Conservation (phyloP, 2,888 invertebrate species). For the Mycalesis mineus region DNA sequence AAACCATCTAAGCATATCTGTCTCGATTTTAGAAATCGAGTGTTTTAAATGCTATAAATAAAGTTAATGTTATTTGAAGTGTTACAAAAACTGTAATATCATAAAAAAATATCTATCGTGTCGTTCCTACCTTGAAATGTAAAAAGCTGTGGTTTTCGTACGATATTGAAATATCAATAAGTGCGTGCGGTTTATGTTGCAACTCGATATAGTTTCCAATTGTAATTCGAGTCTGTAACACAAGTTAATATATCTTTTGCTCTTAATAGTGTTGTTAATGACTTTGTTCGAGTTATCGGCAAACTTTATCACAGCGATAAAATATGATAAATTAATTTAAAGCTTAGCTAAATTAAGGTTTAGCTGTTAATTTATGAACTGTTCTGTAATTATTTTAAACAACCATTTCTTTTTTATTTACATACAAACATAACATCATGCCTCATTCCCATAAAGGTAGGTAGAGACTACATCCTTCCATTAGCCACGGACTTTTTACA, state of each 20-base stretch:
- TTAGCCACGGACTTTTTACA: too few species aligned
- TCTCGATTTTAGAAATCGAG: too few species aligned
- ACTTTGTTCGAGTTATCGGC: constrained; percentile 23
- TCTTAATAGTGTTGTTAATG: constrained; percentile 30
- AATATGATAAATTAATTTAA: constrained; percentile 12
- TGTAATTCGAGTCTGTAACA: constrained; percentile 23
- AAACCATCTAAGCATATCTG: too few species aligned
- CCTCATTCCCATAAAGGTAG: too few species aligned
- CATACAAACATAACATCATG: too few species aligned
- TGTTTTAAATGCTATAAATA: too few species aligned
- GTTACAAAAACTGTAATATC: too few species aligned
- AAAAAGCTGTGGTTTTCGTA: constrained; percentile 17
- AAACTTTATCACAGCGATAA: constrained; percentile 26
- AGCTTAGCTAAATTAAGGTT: neutral
- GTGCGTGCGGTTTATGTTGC: constrained; percentile 23
- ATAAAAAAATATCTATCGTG: neutral
- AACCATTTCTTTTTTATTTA: too few species aligned
- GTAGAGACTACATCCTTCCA: too few species aligned
- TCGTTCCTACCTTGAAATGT: neutral
- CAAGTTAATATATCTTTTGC: constrained; percentile 29
- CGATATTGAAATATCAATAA: constrained; percentile 24
- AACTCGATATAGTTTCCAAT: constrained; percentile 24
- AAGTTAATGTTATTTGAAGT: too few species aligned
- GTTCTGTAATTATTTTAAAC: neutral
- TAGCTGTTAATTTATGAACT: neutral